Evolutionary conservation across 2,888 invertebrate species (phyloP).

Genomic region (Eupithecia centaureata): DNA sequence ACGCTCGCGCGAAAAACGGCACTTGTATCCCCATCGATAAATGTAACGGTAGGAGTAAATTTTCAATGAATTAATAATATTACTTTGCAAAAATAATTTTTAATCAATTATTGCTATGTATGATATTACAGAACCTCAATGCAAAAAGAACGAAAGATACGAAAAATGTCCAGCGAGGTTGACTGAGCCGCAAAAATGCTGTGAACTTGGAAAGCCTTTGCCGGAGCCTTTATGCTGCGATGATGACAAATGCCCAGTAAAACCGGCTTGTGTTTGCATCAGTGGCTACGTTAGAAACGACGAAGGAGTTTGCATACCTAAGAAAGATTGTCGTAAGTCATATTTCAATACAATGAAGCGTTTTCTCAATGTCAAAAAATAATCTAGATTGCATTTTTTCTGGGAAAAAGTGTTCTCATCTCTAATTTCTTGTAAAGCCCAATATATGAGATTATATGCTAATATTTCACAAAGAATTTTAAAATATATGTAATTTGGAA

Average conservation of each 20-base stretch:
- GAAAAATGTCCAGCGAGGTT: slow-evolving; percentile 41
- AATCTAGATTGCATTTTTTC: too few species aligned
- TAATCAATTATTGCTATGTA: neutral
- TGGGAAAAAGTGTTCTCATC: too few species aligned
- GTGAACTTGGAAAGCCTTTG: slow-evolving; percentile 40
- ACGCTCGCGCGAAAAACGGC: slow-evolving; percentile 50
- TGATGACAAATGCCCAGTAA: slow-evolving; percentile 16
- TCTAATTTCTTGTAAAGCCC: too few species aligned
- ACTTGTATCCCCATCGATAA: slow-evolving; percentile 50
- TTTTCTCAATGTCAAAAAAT: too few species aligned
- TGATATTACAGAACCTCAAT: slow-evolving; percentile 30
- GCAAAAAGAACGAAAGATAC: slow-evolving; percentile 42
- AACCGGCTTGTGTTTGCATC: slow-evolving; percentile 38
- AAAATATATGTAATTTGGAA: too few species aligned
- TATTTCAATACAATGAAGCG: neutral
- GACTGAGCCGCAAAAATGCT: slow-evolving; percentile 42
- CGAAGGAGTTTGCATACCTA: slow-evolving; percentile 47
- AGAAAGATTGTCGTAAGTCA: slow-evolving; percentile 51
- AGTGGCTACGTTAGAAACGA: slow-evolving; percentile 46
- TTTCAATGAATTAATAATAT: neutral
- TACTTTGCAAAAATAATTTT: neutral
- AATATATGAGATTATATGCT: too few species aligned
- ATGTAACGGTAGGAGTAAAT: slow-evolving; percentile 32
- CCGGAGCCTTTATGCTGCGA: slow-evolving; percentile 17
- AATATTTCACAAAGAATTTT: too few species aligned